phyloP scores from a whole-genome alignment of 2,888 invertebrate species.

The Epinotia ramella region DNA sequence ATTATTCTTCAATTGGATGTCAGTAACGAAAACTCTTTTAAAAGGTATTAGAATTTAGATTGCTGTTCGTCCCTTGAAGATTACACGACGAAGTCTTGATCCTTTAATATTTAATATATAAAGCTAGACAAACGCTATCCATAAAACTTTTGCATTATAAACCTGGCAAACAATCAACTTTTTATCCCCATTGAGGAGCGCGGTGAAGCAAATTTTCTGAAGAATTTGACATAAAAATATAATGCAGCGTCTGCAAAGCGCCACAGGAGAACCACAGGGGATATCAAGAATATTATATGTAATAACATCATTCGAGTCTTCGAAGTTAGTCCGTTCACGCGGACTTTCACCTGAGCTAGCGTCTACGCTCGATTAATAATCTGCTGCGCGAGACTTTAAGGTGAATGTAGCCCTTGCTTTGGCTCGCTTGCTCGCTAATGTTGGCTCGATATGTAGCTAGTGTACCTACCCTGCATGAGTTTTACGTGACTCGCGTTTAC shows the following conservation, averaged over 20 bases:
- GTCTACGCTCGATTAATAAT: background rate
- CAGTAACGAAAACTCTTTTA: no score
- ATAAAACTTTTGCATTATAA: background rate
- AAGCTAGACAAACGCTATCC: background rate
- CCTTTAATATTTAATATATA: background rate
- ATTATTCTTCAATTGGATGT: no score
- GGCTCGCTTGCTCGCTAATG: no score
- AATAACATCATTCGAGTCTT: conserved; percentile 4
- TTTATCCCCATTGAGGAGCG: background rate
- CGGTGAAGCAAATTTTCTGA: background rate
- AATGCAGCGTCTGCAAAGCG: background rate
- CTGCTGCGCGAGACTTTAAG: background rate
- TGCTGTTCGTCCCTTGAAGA: background rate
- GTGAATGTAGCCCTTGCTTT: no score
- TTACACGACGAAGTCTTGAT: background rate
- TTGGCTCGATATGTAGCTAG: no score
- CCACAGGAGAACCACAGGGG: background rate
- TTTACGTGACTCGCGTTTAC: no score
- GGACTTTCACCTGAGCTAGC: background rate
- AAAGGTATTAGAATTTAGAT: no score
- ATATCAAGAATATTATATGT: background rate
- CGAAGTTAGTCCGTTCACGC: background rate
- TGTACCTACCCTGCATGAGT: no score
- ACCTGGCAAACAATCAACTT: conserved; percentile 4
- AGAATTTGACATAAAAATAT: background rate